Evolutionary conservation across 2,113 vertebrate species (phyloP).

Genomic region (Daboia siamensis): DNA sequence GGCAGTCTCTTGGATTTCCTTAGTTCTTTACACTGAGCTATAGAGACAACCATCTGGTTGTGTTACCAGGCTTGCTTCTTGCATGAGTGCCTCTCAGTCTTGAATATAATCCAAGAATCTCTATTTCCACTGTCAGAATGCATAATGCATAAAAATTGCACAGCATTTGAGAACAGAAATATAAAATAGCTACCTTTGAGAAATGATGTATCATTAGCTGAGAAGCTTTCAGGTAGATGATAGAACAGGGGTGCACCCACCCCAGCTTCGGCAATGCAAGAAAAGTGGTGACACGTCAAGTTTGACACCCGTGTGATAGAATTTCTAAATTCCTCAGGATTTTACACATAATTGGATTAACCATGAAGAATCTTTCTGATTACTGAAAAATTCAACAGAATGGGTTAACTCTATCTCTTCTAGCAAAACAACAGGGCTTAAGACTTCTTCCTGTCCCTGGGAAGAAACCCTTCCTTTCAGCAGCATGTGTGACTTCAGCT

Average conservation of each 20-base stretch:
- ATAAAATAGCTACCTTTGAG: conserved; percentile 18
- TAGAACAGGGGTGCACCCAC: neutral
- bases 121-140: conserved; percentile 30
- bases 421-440: neutral
- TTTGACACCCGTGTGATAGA: neutral
- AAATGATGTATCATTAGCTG: neutral
- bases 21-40: conserved; percentile 20
- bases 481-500: neutral
- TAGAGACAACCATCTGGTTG: conserved; percentile 20
- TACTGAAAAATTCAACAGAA: neutral
- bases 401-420: neutral
- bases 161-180: conserved; percentile 3
- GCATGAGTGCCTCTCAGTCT: conserved; percentile 37
- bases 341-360: neutral
- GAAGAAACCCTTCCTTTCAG: neutral
- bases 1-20: conserved; percentile 17
- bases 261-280: too few species aligned
- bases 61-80: conserved; percentile 36
- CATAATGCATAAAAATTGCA: conserved; percentile 19
- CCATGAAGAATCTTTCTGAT: neutral
- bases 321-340: neutral
- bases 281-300: too few species aligned
- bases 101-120: conserved; percentile 25
- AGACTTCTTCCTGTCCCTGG: neutral
- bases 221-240: neutral